phyloP scores from a whole-genome alignment of 1,140 invertebrate genomes.

The Neodiprion virginianus region DNA sequence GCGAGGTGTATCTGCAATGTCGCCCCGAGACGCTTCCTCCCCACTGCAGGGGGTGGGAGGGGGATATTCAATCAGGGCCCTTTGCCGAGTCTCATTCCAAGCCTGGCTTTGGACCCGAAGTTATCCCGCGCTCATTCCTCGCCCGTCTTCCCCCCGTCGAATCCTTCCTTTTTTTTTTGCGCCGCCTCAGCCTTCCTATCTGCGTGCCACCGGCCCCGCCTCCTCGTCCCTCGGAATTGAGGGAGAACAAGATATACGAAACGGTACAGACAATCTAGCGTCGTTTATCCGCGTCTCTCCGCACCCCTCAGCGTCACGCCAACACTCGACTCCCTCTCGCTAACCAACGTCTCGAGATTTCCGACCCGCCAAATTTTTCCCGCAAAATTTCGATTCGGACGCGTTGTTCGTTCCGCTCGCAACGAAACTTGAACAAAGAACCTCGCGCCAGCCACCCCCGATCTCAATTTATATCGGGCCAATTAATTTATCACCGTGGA shows the following conservation, averaged over 20 bases:
- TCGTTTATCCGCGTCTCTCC: neutral
- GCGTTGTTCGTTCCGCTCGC: no score
- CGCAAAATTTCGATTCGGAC: neutral
- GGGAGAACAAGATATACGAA: neutral
- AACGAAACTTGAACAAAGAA: no score
- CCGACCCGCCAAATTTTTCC: neutral
- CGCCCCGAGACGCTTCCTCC: no score
- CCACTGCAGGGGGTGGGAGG: neutral
- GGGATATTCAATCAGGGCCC: neutral
- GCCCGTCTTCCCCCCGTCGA: neutral
- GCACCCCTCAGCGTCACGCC: neutral
- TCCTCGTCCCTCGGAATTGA: neutral
- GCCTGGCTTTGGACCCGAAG: neutral
- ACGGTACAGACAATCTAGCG: slow-evolving; percentile 1
- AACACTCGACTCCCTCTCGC: neutral
- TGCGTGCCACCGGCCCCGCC: no score
- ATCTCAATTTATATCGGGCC: no score
- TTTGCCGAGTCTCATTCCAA: slow-evolving; percentile 5
- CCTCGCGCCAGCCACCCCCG: no score
- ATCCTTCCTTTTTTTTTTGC: neutral
- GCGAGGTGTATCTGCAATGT: no score
- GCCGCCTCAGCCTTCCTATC: neutral
- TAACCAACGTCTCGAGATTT: neutral
- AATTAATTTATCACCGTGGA: no score
- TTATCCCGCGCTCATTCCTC: neutral